phyloP scores from a whole-genome alignment of 2,888 invertebrate species.

The Electrophaes corylata region DNA sequence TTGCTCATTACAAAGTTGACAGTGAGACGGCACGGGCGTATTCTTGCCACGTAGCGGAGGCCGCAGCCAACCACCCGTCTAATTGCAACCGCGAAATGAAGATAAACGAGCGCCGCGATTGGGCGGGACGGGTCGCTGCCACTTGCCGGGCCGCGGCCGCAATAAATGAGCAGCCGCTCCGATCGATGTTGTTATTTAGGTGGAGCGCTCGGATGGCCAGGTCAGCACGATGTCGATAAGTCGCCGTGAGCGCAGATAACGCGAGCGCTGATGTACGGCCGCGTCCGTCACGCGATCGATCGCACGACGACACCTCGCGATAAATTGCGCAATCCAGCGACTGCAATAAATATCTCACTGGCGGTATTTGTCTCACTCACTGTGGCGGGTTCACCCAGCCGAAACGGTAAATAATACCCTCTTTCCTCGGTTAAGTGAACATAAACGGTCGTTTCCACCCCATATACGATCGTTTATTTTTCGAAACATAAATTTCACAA shows the following conservation, averaged over 20 bases:
- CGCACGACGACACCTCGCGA: conserved; percentile 80
- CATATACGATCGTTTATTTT: conserved; percentile 83
- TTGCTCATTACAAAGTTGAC: conserved; percentile 84
- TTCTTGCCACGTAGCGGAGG: conserved; percentile 77
- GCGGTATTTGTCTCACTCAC: conserved; percentile 83
- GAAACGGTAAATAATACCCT: conserved; percentile 84
- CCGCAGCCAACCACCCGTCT: conserved; percentile 87
- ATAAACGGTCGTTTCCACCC: conserved; percentile 84
- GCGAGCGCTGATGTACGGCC: conserved; percentile 77
- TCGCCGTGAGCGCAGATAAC: conserved; percentile 81
- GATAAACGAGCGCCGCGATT: conserved; percentile 87
- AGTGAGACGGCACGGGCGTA: conserved; percentile 70
- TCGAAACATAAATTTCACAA: conserved; percentile 82
- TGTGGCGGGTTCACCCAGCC: conserved; percentile 81
- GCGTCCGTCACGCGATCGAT: conserved; percentile 81
- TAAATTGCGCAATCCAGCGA: conserved; percentile 83
- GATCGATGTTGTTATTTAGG: conserved; percentile 67
- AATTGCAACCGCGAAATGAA: conserved; percentile 88
- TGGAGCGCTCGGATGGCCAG: conserved; percentile 46
- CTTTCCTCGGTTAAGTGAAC: conserved; percentile 84
- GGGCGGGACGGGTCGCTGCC: conserved; percentile 80
- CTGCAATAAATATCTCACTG: conserved; percentile 81
- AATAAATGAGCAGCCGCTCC: conserved; percentile 65
- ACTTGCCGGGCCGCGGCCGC: conserved; percentile 61
- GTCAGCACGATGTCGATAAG: conserved; percentile 65